Percentiles rank a stretch among this genome's conserved stretches.
Evolutionary conservation across 2,797 vertebrate species (phyloP).

Genomic region (Dromococcyx pavoninus): DNA sequence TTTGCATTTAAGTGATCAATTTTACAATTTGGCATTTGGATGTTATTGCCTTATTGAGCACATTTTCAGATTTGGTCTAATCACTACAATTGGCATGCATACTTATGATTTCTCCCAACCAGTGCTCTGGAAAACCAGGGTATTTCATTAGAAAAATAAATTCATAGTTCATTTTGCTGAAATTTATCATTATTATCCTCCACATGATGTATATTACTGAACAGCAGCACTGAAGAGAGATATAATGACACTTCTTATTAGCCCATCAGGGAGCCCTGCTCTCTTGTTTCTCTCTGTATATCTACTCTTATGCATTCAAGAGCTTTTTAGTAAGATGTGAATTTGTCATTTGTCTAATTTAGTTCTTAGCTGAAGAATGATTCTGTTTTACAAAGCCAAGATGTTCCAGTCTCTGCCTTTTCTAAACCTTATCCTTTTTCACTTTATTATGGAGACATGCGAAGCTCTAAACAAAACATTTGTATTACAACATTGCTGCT

Average conservation of each 20-base stretch:
- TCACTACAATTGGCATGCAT: neutral
- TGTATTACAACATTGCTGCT: neutral
- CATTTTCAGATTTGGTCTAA: neutral
- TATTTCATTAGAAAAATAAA: slow-evolving; percentile 37
- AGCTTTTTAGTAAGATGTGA: neutral
- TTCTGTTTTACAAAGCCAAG: neutral
- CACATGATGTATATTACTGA: neutral
- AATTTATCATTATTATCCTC: slow-evolving; percentile 27
- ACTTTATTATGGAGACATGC: neutral
- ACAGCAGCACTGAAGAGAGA: neutral
- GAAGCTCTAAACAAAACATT: neutral
- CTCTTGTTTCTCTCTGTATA: neutral
- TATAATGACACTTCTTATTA: slow-evolving; percentile 19
- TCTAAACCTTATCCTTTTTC: neutral
- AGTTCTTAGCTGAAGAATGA: neutral
- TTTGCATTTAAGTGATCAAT: neutral
- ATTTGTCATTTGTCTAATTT: slow-evolving; percentile 3
- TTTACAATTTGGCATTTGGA: neutral
- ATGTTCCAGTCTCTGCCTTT: neutral
- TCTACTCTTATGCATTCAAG: neutral
- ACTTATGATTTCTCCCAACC: neutral
- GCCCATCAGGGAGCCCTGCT: neutral
- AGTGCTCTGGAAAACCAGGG: neutral
- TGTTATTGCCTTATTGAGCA: neutral
- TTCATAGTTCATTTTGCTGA: slow-evolving; percentile 2